Base-by-base conservation (phyloP, 2,888 invertebrate genomes). In the Mythimna ferrago region DNA sequence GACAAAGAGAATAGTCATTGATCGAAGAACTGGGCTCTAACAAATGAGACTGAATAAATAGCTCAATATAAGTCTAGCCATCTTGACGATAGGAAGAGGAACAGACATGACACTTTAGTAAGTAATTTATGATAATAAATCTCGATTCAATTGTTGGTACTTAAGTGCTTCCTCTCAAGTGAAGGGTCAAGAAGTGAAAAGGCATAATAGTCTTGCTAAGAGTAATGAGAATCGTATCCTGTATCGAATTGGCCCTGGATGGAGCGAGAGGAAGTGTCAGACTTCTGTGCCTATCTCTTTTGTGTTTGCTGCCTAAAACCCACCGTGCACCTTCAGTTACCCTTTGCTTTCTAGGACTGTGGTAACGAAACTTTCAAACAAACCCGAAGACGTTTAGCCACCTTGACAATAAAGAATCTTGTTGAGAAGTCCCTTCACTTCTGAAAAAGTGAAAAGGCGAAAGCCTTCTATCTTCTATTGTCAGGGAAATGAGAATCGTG, bases 401-500 rank as follows among this genome's bases (percentile, higher is more conserved):
- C 44, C 44, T 14, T 44, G 11, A 44, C 44, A 44, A 4, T 44
- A 4, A 10, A 44, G 48, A 9, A 48, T 4, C 16, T 48, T 48
- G 48, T 9, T 48, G 48, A 48, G 48, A 21, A 61, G 32, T 26
- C 26, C 26, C 26, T 26, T 26, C 26, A 26, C 26, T 26, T 21
- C 16, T 71, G 58, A 58, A 76, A 57, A 44, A 66, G 62, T 66
- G 51, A 71, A 80, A 67, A 62, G 32, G 2, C 19, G 26, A 38
- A 38, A 38, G 2, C 2, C 38, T 38, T 11, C 32, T 26, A 10
- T n/a, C 51, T 38, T n/a, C 6, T 62, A 64, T 35, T 41, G 57
- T 51, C 6, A 16, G 16, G 62, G 72, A 71, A 71, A 71, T 56
- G 66, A 76, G 44, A 76, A 80, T 38, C 56, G 41, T 69, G 2